A percentile compares a stretch with the other conserved stretches of the same genome.
phyloP scores from a whole-genome alignment of 2,113 vertebrate genomes.

The Anhinga anhinga region DNA sequence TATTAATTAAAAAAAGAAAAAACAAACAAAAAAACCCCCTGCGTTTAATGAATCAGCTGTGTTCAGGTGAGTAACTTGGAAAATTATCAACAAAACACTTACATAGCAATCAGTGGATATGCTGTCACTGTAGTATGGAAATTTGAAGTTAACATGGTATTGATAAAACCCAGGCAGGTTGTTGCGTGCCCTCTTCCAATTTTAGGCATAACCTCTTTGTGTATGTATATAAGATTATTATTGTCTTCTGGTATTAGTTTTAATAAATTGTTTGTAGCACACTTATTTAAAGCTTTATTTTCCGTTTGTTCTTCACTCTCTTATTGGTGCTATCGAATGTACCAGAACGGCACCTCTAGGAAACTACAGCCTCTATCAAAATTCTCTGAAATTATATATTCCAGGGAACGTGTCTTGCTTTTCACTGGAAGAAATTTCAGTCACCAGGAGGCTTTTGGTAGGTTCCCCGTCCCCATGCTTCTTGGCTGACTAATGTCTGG shows the following conservation, averaged over 20 bases:
- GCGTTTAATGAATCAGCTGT: not conserved
- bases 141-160: not conserved
- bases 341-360: not conserved
- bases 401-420: not conserved
- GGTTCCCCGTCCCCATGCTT: accelerated
- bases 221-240: not conserved
- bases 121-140: not conserved
- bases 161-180: not conserved
- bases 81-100: not conserved
- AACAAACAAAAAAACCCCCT: not conserved
- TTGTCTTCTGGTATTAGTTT: not conserved
- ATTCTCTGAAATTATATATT: not conserved
- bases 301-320: not conserved
- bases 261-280: not conserved
- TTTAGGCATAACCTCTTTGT: not conserved
- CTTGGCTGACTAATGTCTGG: not conserved
- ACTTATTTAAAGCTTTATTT: not conserved
- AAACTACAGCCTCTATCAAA: not conserved
- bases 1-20: not conserved
- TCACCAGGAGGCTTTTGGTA: not conserved
- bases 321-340: not conserved
- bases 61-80: not conserved
- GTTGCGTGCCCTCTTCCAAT: not conserved
- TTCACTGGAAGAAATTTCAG: not conserved
- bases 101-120: not conserved